Evolutionary conservation across 2,888 invertebrate genomes (phyloP).

Genomic region (Rhorus exstirpatorius): DNA sequence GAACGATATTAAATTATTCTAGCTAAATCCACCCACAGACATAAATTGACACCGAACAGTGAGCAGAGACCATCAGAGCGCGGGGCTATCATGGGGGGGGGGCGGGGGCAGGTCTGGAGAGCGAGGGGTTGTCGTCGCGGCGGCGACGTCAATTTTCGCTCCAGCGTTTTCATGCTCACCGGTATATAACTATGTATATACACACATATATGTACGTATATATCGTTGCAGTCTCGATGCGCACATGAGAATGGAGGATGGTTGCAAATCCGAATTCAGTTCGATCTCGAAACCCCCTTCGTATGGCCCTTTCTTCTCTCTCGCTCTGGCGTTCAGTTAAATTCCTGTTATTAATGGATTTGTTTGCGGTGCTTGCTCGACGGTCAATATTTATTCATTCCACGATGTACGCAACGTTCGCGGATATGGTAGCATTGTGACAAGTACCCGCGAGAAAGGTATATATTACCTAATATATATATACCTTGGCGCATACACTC

Average conservation of each 20-base stretch:
- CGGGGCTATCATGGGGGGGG: conserved; percentile 10
- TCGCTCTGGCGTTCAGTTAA: conserved; percentile 74
- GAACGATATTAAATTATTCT: conserved; percentile 81
- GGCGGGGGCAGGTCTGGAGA: conserved; percentile 44
- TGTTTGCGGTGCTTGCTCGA: conserved; percentile 81
- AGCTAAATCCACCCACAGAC: conserved; percentile 77
- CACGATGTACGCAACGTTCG: conserved; percentile 59
- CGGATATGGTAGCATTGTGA: conserved; percentile 72
- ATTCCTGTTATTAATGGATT: conserved; percentile 84
- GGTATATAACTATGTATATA: not conserved
- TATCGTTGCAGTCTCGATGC: conserved; percentile 2
- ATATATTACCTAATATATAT: conserved; percentile 32
- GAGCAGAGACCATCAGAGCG: conserved; percentile 55
- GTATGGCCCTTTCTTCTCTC: conserved; percentile 27
- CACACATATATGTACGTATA: conserved; percentile 14
- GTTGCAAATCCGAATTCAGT: conserved; percentile 53
- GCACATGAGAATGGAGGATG: conserved; percentile 40
- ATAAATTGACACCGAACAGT: conserved; percentile 80
- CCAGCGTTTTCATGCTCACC: conserved; percentile 51
- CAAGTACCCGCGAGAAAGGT: conserved; percentile 67
- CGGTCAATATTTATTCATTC: conserved; percentile 83
- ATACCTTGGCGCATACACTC: not conserved
- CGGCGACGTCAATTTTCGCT: conserved; percentile 63
- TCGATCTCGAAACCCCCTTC: conserved; percentile 35
- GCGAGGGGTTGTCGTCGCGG: conserved; percentile 41